A percentile compares a stretch with the other conserved stretches of the same genome.
Evolutionary conservation across 2,888 invertebrate species (phyloP).

Genomic region (Ophion obscuratus): DNA sequence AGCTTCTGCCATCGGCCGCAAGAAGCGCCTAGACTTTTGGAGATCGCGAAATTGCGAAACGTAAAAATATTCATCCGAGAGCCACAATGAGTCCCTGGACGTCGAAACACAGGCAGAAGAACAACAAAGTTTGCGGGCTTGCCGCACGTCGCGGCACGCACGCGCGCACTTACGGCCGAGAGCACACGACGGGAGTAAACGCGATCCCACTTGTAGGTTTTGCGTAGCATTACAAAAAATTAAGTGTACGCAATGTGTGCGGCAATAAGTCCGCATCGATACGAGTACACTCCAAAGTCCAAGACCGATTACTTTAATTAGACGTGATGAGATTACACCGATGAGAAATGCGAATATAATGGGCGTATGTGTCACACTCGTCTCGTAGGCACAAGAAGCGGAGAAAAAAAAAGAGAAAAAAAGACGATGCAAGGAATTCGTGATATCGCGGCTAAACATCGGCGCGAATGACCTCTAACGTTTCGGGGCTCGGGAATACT

Average conservation of each 20-base stretch:
- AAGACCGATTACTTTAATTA: conserved; percentile 75
- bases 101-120: not conserved
- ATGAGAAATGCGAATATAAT: conserved; percentile 68
- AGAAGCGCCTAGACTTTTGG: too few relatives aligned
- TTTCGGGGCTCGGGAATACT: not conserved
- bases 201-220: not conserved
- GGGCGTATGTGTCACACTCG: conserved; percentile 49
- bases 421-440: conserved; percentile 3
- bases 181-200: not conserved
- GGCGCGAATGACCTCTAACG: conserved; percentile 16
- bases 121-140: too few relatives aligned
- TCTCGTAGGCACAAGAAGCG: not conserved
- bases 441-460: not conserved
- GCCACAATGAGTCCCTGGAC: not conserved
- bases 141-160: not conserved
- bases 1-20: too few relatives aligned
- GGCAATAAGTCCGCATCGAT: conserved; percentile 23
- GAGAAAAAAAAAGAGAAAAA: not conserved
- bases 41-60: too few relatives aligned
- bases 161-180: conserved; percentile 1
- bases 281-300: conserved; percentile 73
- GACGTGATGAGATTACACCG: conserved; percentile 71
- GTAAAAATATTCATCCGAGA: too few relatives aligned
- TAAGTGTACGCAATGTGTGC: conserved; percentile 9
- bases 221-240: not conserved